phyloP scores from a whole-genome alignment of 2,888 invertebrate species.

The Drosophila helvetica region DNA sequence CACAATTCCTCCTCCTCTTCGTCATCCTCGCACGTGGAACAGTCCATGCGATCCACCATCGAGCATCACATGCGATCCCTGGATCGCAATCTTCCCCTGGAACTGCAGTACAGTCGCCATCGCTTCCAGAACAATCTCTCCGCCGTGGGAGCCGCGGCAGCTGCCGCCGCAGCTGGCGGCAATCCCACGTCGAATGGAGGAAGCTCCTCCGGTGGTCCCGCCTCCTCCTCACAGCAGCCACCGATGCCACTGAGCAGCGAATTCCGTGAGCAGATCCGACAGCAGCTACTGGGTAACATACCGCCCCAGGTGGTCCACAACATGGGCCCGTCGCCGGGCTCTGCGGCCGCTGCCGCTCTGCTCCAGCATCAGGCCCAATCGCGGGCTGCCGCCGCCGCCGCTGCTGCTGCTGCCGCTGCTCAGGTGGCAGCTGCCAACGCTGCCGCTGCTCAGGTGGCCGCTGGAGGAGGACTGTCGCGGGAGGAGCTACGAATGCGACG shows the following conservation, averaged over 20 bases:
- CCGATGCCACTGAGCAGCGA: slow-evolving; percentile 82
- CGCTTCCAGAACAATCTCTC: slow-evolving; percentile 77
- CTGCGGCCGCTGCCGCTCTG: slow-evolving; percentile 82
- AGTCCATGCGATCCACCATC: slow-evolving; percentile 82
- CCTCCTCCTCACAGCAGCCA: slow-evolving; percentile 55
- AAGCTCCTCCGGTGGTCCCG: slow-evolving; percentile 28
- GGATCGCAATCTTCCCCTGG: slow-evolving; percentile 83
- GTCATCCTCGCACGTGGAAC: slow-evolving; percentile 72
- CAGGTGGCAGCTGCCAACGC: slow-evolving; percentile 50
- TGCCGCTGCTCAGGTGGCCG: slow-evolving; percentile 49
- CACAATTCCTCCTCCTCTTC: slow-evolving; percentile 68
- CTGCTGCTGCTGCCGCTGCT: slow-evolving; percentile 74
- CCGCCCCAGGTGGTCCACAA: slow-evolving; percentile 80
- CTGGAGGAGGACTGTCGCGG: slow-evolving; percentile 76
- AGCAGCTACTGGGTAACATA: slow-evolving; percentile 81
- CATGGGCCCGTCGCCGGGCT: slow-evolving; percentile 80
- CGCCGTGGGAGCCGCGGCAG: slow-evolving; percentile 33
- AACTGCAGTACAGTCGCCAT: slow-evolving; percentile 84
- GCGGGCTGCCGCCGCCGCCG: slow-evolving; percentile 80
- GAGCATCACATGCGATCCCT: slow-evolving; percentile 84
- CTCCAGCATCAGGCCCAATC: slow-evolving; percentile 83
- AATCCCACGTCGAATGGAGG: slow-evolving; percentile 39
- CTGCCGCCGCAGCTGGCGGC: slow-evolving; percentile 31
- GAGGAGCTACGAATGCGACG: slow-evolving; percentile 84
- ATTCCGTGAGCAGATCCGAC: slow-evolving; percentile 83